Base-by-base conservation (phyloP, 2,797 vertebrate species). In the Botia kubotai region DNA sequence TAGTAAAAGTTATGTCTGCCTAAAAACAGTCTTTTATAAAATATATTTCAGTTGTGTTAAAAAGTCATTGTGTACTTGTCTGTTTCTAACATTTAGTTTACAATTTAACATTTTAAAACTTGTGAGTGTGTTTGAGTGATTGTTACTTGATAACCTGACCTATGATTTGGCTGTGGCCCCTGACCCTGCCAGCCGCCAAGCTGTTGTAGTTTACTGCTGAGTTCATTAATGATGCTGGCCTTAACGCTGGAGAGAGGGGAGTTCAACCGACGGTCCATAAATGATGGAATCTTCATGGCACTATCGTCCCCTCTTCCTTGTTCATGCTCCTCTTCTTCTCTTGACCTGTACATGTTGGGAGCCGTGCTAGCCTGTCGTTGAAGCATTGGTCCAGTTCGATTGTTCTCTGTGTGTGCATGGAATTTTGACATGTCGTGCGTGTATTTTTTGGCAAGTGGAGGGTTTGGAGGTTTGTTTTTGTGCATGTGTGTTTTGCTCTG, bases 121-220 rank as follows among this genome's bases (percentile, higher is more conserved):
- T 11, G 10, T 10, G 11, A 19, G 3, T 36, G 10, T 36, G 14
- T 66, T 13, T 21, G 14, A 7, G 43, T 29, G 23, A 26, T 26
- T 26, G 26, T 14, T 36, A 53, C 13, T 21, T 21, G 26, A 72
- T 3, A 13, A 39, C 80, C 66, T 87, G 13, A 95, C 94, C 94
- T 94, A 39, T 94, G 89, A 87, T 93, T 90, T 81, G 88, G 87
- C 43, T 92, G 91, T 14, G 91, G 91, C 82, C 91, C 93, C 50
- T 91, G 92, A 63, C 82, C 68, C 84, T 91, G 90, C 93, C 93
- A 93, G 85, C 94, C 91, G 60, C 96, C 93, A 89, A 97, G 95
- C 87, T 97, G 96, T 84, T 97, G 96, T 62, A 97, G 93, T 87
- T 97, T 98, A 91, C 95, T 95, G 90, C 96, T 97, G 53, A 98